Percentiles rank a stretch among this genome's conserved stretches.
These are phyloP conservation scores for Chromis chromis DNA, from an alignment of 2,797 vertebrate species.

Conservation along the genomic window DNA sequence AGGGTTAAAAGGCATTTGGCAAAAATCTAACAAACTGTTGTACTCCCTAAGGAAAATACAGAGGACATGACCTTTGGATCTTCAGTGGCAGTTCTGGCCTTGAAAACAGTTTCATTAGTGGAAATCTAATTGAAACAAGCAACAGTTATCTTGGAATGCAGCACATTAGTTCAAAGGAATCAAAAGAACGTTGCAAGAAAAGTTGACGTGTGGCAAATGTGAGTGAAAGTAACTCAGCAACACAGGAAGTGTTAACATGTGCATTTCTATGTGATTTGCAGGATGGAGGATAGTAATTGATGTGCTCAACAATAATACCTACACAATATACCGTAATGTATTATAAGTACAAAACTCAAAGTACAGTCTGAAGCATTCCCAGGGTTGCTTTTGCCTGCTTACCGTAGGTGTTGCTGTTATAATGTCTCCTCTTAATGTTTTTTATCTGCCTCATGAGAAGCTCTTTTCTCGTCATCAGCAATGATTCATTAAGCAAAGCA, in stretches of 20 bases:
- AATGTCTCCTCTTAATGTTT: conserved; percentile 7
- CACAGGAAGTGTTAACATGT: not conserved
- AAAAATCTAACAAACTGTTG: too few relatives aligned
- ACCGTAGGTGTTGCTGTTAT: not conserved
- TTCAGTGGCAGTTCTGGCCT: conserved; percentile 7
- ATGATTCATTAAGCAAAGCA: conserved; percentile 4
- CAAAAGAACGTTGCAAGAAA: conserved; percentile 6
- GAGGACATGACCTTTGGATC: not conserved
- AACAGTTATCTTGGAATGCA: conserved; percentile 28
- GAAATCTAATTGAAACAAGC: conserved; percentile 28
- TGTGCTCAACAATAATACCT: not conserved
- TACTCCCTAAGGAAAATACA: not conserved
- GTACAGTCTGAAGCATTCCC: not conserved
- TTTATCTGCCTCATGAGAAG: not conserved
- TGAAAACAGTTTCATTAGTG: not conserved
- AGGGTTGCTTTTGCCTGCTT: not conserved
- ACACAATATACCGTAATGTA: not conserved
- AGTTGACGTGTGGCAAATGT: not conserved
- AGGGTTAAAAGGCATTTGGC: not conserved
- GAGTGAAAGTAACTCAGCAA: not conserved
- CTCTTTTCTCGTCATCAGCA: not conserved
- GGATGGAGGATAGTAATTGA: too few relatives aligned
- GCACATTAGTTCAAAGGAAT: conserved; percentile 2
- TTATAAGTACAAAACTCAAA: not conserved
- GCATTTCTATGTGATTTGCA: not conserved